phyloP scores from a whole-genome alignment of 2,888 invertebrate genomes.

The Hydrotaea diabolus region DNA sequence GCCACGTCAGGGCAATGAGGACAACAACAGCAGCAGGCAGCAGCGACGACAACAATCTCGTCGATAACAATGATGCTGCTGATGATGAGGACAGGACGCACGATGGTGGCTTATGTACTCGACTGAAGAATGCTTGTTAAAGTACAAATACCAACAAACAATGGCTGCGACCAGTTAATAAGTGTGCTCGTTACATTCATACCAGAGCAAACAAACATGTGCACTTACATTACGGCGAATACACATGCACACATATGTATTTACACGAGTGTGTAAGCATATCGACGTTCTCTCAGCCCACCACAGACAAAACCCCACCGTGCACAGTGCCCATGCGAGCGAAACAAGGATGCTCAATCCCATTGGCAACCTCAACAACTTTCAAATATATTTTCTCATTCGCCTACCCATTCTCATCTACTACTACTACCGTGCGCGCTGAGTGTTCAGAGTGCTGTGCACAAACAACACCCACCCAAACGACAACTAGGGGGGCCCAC shows the following conservation, averaged over 20 bases:
- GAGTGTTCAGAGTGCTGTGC: background rate
- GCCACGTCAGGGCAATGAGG: constrained; percentile 48
- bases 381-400: constrained; percentile 22
- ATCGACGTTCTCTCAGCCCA: background rate
- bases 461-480: constrained; percentile 42
- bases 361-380: constrained; percentile 59
- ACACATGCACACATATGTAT: background rate
- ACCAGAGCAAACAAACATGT: constrained; percentile 29
- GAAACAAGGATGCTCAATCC: constrained; percentile 61
- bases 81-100: constrained; percentile 54
- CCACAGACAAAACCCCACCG: constrained; percentile 8
- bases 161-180: constrained; percentile 60
- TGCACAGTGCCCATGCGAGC: constrained; percentile 2
- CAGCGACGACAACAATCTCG: constrained; percentile 39
- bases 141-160: constrained; percentile 62
- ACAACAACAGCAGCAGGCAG: constrained; percentile 28
- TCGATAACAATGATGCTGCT: constrained; percentile 34
- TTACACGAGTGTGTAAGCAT: background rate
- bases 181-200: constrained; percentile 36
- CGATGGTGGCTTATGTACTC: constrained; percentile 63
- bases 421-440: background rate
- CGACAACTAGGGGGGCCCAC: background rate
- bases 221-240: constrained; percentile 1
- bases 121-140: constrained; percentile 61
- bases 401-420: constrained; percentile 4